Evolutionary conservation across 1,140 invertebrate genomes (phyloP), one percentile per base, ranked within the genome.

Genomic region (Drosophila malerkotliana): DNA sequence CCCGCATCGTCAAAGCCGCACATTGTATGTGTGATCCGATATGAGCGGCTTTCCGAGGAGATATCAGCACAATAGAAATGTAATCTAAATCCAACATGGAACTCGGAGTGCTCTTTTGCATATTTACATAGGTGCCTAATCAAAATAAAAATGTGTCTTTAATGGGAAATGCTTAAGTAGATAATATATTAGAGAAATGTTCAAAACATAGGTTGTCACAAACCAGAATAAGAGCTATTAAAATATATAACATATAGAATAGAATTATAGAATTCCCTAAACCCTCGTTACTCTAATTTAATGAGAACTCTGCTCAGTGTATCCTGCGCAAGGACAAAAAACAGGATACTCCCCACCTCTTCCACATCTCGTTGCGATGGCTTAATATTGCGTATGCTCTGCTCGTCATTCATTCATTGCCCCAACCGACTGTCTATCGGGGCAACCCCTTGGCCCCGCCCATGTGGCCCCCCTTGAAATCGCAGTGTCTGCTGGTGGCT

Each of bases 371-470:
- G 9, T 14, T 48, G 48, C 78, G 55, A 85, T 87, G 78, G 66
- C 75, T 87, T 79, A 79, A 87, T 87, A 87, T 87, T 87, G 82
- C 78, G 78, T 87, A 72, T 78, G 77, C 81, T 78, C 34, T 53
- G 71, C 72, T 79, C 52, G 80, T 76, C 75, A 84, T 78, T 85
- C 82, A 85, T 85, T 85, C 82, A 87, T 72, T 59, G 63, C 81
- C 54, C 68, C 54, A 39, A 51, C 56, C 41, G 61, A 62, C 45
- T 61, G 55, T 59, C 59, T 55, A 49, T 37, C 34, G 66, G 47
- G 21, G 15, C 10, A 26, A 5, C 41, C n/a, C 41, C 15, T 52
- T 24, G 26, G 12, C 54, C 54, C 9, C 34, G 3, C 15, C 45
- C 9, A 18, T 18, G 15, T 15, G 14, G 24, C 21, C 14, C 8